Conservation (phyloP, 1,140 invertebrate genomes). For the Pogonomyrmex barbatus region DNA sequence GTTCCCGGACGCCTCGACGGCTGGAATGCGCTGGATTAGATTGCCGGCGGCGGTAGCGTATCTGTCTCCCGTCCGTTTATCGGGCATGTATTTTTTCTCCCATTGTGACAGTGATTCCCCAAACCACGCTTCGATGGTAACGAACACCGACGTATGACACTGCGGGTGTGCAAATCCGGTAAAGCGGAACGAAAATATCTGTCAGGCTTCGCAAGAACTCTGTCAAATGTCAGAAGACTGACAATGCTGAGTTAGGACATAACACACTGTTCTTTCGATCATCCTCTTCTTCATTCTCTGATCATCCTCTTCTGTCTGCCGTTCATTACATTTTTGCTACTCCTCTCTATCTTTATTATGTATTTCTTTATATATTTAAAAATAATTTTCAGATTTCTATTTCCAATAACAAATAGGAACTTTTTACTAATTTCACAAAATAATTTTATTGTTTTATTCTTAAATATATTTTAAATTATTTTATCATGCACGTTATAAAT, state of each 20-base stretch:
- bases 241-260: background rate
- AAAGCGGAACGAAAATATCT: conserved; percentile 18
- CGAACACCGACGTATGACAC: background rate
- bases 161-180: background rate
- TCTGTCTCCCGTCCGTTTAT: conserved; percentile 42
- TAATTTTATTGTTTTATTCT: background rate
- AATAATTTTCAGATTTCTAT: conserved; percentile 3
- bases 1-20: conserved; percentile 60
- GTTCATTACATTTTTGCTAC: background rate
- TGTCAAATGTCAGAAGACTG: conserved; percentile 33
- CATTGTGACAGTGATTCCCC: conserved; percentile 58
- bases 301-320: background rate
- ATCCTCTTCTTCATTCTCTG: background rate
- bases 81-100: conserved; percentile 13
- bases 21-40: conserved; percentile 77
- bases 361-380: background rate
- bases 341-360: background rate
- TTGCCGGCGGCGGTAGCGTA: conserved; percentile 61
- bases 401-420: background rate
- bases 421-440: background rate
- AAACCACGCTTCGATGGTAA: conserved; percentile 17
- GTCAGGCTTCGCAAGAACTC: background rate
- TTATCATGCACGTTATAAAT: background rate
- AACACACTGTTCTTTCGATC: too few species aligned
- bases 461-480: background rate